phyloP scores from a whole-genome alignment of 2,888 invertebrate species.

The Oscheius onirici region DNA sequence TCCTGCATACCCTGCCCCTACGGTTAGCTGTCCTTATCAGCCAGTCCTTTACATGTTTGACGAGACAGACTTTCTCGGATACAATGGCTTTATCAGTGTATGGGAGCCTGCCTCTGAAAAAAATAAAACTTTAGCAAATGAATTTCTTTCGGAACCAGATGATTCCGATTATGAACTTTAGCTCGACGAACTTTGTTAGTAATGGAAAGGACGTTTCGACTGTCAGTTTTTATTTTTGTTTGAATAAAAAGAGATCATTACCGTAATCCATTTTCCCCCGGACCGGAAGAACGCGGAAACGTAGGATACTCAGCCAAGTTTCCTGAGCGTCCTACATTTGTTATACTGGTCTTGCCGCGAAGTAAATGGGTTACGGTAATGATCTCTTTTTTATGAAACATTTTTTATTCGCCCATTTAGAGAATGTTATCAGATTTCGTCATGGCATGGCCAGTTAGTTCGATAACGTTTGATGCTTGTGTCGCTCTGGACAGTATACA shows the following conservation, averaged over 20 bases:
- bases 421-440: background rate
- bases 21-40: background rate
- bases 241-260: too few relatives aligned
- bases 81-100: slow-evolving; percentile 6
- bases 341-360: too few relatives aligned
- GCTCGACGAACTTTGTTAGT: background rate
- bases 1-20: background rate
- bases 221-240: background rate
- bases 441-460: background rate
- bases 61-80: background rate
- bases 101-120: too few relatives aligned
- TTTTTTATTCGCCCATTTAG: background rate
- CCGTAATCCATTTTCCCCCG: too few relatives aligned
- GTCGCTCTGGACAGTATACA: background rate
- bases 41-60: slow-evolving; percentile 7
- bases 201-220: background rate
- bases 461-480: background rate
- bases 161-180: background rate
- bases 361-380: background rate
- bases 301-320: too few relatives aligned
- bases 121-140: background rate
- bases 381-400: background rate
- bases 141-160: background rate
- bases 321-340: too few relatives aligned
- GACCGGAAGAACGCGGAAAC: too few relatives aligned